phyloP scores from a whole-genome alignment of 2,113 vertebrate species.

The Charina bottae region DNA sequence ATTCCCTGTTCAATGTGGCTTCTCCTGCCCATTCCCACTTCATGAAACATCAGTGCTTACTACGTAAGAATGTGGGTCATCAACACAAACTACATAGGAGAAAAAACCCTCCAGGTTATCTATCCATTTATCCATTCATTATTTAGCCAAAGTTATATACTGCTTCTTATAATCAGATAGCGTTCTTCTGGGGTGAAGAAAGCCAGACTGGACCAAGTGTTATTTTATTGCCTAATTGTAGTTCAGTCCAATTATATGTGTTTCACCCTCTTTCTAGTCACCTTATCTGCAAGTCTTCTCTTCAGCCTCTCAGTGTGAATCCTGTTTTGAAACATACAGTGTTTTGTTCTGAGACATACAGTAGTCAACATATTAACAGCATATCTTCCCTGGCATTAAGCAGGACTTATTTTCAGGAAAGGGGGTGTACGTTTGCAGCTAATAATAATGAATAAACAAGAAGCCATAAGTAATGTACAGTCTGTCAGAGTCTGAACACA shows the following conservation, averaged over 20 bases:
- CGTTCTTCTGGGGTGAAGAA: not conserved
- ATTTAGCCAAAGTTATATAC: not conserved
- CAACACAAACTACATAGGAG: not conserved
- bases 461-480: conserved; percentile 16
- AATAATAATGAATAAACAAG: not conserved
- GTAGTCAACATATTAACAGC: not conserved
- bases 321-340: not conserved
- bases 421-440: not conserved
- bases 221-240: not conserved
- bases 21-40: not conserved
- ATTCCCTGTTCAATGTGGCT: not conserved
- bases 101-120: not conserved
- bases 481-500: conserved; percentile 29
- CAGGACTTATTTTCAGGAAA: not conserved
- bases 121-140: not conserved
- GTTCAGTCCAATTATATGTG: not conserved
- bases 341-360: not conserved
- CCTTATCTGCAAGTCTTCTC: not conserved
- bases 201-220: not conserved
- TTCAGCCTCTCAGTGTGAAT: not conserved
- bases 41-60: not conserved
- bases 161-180: not conserved
- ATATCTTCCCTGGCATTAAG: not conserved
- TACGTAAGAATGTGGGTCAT: not conserved
- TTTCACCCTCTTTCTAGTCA: not conserved